Base-by-base conservation (phyloP, 2,888 invertebrate genomes). In the Drosophila seclusa region DNA sequence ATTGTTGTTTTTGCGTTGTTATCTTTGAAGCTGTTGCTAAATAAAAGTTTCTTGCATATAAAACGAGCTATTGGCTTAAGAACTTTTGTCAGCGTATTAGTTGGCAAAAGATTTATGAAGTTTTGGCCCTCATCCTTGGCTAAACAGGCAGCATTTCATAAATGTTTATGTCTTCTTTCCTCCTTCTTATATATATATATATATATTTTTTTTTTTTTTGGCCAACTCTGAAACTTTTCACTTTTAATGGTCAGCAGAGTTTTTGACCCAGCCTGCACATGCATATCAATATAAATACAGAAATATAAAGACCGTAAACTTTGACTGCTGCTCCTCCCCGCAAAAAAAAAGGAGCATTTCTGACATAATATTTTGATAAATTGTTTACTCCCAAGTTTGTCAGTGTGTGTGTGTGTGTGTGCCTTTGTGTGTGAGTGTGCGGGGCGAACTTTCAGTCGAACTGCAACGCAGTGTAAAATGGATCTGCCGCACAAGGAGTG, bases 361-460 rank as follows among this genome's bases (percentile, higher is more conserved):
- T 75, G 81, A 83, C 84, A 89, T 84, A 83, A 85, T 89, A 90
- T 87, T 88, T 86, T 87, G 87, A 87, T 87, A 83, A 90, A 87
- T 87, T 87, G 90, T 88, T 88, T 77, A 74, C 68, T 21, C 31
- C 31, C 42, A 48, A 58, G 54, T 42, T 70, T 69, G 48, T 49
- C 52, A 38, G 27, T 54, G 5, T 31, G 10, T 52, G 52, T 31
- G 2, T 31, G 4, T 38, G 38, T 24, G 31, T 38, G n/a, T 53
- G 31, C 21, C 8, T 18, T 18, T 8, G 27, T 11, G 2, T 50
- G 31, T 31, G 21, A n/a, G 42, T 45, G 21, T 24, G 24, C 27
- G 10, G 16, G 32, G 38, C 42, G 31, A 54, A 49, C 40, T 69
- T 70, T 60, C 32, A 45, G 29, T 16, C 16, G 13, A 18, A 55